Evolutionary conservation across 2,888 invertebrate species (phyloP).

Genomic region (Eucera pruinosa): DNA sequence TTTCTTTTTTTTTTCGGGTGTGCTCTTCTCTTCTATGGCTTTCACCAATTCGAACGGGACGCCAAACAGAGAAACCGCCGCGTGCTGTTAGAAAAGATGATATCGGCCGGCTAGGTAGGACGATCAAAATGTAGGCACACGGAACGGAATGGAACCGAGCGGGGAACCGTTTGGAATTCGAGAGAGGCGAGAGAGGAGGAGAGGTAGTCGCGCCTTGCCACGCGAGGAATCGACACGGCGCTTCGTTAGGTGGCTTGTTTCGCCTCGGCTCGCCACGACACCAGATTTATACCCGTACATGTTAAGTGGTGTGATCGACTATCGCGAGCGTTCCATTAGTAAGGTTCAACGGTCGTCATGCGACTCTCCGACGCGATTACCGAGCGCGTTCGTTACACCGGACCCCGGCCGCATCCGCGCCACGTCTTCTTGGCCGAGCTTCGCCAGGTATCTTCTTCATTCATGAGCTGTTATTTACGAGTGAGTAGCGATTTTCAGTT

Average conservation of each 20-base stretch:
- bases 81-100: conserved; percentile 45
- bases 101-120: conserved; percentile 61
- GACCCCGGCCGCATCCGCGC: conserved; percentile 8
- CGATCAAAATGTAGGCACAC: conserved; percentile 67
- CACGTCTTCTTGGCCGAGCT: conserved; percentile 11
- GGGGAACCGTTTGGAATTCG: conserved; percentile 73
- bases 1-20: too few relatives aligned
- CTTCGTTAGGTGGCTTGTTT: conserved; percentile 77
- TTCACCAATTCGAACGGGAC: too few relatives aligned
- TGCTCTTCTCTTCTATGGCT: background rate
- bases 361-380: conserved; percentile 49
- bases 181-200: conserved; percentile 59
- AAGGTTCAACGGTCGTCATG: conserved; percentile 63
- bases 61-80: background rate
- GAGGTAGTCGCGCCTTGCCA: conserved; percentile 77
- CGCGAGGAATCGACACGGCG: conserved; percentile 77
- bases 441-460: conserved; percentile 30
- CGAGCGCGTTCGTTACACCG: conserved; percentile 43
- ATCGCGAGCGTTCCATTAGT: conserved; percentile 72
- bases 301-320: conserved; percentile 78
- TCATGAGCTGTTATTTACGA: conserved; percentile 32
- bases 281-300: conserved; percentile 73
- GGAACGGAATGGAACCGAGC: conserved; percentile 57
- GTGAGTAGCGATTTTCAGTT: background rate
- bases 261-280: conserved; percentile 52